phyloP scores from a whole-genome alignment of 2,113 vertebrate species.

The Azemiops feae region DNA sequence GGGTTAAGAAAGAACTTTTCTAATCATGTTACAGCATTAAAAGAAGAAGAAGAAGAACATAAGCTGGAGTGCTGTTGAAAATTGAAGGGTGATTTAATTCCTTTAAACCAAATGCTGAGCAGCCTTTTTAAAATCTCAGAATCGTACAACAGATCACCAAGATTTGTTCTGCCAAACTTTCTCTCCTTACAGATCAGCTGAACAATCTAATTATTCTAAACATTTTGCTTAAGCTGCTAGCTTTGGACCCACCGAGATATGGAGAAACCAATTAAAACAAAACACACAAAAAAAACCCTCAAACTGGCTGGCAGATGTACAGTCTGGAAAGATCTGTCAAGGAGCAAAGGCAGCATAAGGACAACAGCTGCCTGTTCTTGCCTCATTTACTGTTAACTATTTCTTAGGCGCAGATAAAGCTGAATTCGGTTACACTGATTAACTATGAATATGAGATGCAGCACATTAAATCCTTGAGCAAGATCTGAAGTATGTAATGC shows the following conservation, averaged over 20 bases:
- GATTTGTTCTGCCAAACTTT: background rate
- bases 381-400: slow-evolving; percentile 32
- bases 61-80: background rate
- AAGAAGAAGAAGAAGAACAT: background rate
- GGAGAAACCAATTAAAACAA: background rate
- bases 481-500: background rate
- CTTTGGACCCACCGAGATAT: background rate
- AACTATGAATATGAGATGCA: background rate
- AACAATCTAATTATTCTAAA: background rate
- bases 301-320: slow-evolving; percentile 5
- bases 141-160: background rate
- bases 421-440: background rate
- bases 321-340: slow-evolving; percentile 30
- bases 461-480: background rate
- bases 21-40: background rate
- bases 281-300: background rate
- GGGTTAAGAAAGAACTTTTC: background rate
- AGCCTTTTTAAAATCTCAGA: background rate
- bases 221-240: slow-evolving; percentile 17
- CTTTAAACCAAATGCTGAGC: background rate
- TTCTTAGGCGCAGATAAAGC: background rate
- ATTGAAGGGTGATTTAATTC: slow-evolving; percentile 18
- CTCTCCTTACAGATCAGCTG: background rate
- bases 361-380: slow-evolving; percentile 6
- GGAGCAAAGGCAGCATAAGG: background rate